These are phyloP conservation scores for Pardosa pseudoannulata DNA, from an alignment of 2,888 invertebrate species.

Conservation along the genomic window DNA sequence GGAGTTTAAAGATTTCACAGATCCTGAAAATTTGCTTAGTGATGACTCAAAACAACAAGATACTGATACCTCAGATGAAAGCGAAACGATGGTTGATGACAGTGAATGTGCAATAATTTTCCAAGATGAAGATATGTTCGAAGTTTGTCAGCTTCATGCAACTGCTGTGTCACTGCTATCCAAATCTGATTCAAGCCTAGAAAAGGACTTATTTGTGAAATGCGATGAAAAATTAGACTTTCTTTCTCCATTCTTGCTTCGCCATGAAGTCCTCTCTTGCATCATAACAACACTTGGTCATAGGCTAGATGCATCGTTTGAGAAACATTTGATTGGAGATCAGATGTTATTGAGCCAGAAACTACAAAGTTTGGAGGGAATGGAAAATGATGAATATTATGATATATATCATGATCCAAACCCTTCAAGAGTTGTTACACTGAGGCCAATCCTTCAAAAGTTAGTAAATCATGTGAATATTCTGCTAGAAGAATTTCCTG, in stretches of 20 bases:
- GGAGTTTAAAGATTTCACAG: neutral
- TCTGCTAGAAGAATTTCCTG: conserved; percentile 89
- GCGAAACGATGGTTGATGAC: no score
- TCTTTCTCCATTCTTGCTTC: conserved; percentile 45
- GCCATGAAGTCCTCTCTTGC: conserved; percentile 54
- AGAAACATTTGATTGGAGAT: conserved; percentile 16
- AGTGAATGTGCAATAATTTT: neutral
- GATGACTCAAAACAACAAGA: no score
- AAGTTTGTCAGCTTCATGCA: conserved; percentile 53
- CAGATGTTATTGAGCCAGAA: conserved; percentile 33
- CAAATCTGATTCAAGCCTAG: neutral
- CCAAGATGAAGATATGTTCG: conserved; percentile 40
- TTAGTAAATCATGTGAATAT: conserved; percentile 81
- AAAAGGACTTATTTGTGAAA: conserved; percentile 8
- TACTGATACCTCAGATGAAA: no score
- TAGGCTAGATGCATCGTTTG: conserved; percentile 21
- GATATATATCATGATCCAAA: conserved; percentile 92
- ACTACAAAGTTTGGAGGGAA: neutral
- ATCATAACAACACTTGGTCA: conserved; percentile 21
- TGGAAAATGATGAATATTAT: conserved; percentile 32
- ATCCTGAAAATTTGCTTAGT: no score
- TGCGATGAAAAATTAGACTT: conserved; percentile 5
- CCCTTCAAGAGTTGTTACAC: conserved; percentile 85
- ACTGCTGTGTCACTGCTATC: conserved; percentile 21
- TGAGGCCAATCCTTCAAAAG: conserved; percentile 83